These are phyloP conservation scores for Ernsta delagoae DNA, from an alignment of 2,888 invertebrate species.

Conservation along the genomic window DNA sequence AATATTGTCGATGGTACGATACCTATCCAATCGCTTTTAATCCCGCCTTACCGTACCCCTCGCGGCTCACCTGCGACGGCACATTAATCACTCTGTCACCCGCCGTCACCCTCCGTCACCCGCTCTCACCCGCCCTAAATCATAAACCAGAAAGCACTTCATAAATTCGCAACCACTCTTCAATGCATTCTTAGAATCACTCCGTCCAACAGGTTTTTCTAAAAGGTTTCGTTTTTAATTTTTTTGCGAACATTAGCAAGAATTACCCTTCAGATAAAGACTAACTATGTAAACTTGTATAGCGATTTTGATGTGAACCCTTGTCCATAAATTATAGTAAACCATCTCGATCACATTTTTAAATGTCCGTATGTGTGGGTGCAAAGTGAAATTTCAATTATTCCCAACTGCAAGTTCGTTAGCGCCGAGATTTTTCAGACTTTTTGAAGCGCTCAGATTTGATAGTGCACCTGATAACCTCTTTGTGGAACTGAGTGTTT, in stretches of 20 bases:
- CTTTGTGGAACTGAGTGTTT: background rate
- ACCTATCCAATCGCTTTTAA: background rate
- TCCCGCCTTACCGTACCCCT: background rate
- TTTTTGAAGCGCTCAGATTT: background rate
- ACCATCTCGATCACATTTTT: too few relatives aligned
- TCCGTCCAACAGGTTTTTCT: background rate
- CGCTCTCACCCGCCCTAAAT: background rate
- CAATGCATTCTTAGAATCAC: background rate
- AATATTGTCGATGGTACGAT: background rate
- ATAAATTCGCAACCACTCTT: constrained; percentile 9
- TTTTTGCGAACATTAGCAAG: background rate
- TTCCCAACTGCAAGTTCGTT: too few relatives aligned
- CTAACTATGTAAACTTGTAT: too few relatives aligned
- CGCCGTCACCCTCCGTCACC: constrained; percentile 20
- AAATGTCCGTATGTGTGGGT: background rate
- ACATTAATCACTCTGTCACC: constrained; percentile 22
- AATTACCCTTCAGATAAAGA: background rate
- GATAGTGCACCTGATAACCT: background rate
- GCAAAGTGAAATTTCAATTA: too few relatives aligned
- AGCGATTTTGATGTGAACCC: too few relatives aligned
- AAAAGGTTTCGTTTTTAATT: background rate
- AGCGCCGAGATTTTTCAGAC: background rate
- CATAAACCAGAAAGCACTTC: constrained; percentile 24
- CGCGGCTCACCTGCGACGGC: constrained; percentile 27
- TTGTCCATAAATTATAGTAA: too few relatives aligned